Percentiles rank a stretch among this genome's conserved stretches.
phyloP scores from a whole-genome alignment of 2,888 invertebrate species.

The Caenorhabditis afra region DNA sequence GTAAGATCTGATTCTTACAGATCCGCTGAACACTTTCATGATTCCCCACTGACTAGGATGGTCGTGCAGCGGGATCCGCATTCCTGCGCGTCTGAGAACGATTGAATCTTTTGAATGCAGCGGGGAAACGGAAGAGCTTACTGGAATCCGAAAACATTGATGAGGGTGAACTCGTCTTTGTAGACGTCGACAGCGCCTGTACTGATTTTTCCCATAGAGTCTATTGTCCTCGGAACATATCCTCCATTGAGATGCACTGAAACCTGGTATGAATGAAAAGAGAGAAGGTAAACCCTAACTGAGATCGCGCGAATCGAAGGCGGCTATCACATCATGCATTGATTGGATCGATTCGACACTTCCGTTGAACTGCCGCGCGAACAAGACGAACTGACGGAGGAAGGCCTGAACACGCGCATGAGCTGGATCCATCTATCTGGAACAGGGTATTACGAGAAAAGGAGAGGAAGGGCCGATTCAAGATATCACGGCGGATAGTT shows the following conservation, averaged over 20 bases:
- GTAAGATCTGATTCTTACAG: slow-evolving; percentile 52
- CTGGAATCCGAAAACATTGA: slow-evolving; percentile 46
- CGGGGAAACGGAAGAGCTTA: slow-evolving; percentile 18
- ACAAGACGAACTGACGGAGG: slow-evolving; percentile 2
- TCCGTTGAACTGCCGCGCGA: slow-evolving; percentile 8
- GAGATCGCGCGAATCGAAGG: slow-evolving; percentile 6
- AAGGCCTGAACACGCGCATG: slow-evolving; percentile 9
- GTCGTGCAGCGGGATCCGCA: slow-evolving; percentile 71
- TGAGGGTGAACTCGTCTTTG: slow-evolving; percentile 26
- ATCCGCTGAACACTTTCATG: slow-evolving; percentile 70
- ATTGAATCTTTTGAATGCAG: too few relatives aligned
- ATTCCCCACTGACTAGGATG: slow-evolving; percentile 72
- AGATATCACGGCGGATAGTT: too few relatives aligned
- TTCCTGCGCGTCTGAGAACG: slow-evolving; percentile 36
- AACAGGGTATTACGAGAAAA: not conserved
- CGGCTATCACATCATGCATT: slow-evolving; percentile 1
- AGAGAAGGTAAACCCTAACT: too few relatives aligned
- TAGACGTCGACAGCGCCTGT: slow-evolving; percentile 24
- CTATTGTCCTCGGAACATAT: too few relatives aligned
- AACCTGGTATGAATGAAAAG: too few relatives aligned
- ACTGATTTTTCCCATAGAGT: too few relatives aligned
- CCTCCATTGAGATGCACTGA: too few relatives aligned
- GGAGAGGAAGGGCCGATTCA: too few relatives aligned
- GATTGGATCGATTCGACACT: not conserved
- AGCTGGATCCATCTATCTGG: slow-evolving; percentile 11